Percentiles rank a stretch among this genome's conserved stretches.
Conservation (phyloP, 2,113 vertebrate species). For the Mesoclemmys tuberculata region DNA sequence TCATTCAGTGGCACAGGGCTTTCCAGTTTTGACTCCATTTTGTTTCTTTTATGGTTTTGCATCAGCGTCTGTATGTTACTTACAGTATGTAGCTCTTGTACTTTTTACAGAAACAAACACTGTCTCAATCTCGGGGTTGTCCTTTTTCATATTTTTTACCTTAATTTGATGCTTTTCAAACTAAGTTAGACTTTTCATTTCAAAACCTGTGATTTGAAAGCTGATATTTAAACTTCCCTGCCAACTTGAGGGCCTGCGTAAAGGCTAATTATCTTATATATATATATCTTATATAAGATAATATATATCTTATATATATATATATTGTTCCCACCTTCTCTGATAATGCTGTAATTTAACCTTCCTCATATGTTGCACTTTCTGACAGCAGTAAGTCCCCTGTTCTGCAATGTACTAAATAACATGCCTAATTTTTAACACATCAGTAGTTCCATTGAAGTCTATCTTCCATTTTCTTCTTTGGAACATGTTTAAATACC, state of each 20-base stretch:
- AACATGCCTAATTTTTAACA: background rate
- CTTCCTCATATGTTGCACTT: background rate
- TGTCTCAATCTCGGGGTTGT: background rate
- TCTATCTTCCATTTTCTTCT: background rate
- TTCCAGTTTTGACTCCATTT: background rate
- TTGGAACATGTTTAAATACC: background rate
- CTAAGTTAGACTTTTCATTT: background rate
- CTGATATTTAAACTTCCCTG: background rate
- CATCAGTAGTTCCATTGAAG: background rate
- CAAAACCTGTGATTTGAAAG: background rate
- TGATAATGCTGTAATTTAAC: background rate
- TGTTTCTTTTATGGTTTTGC: background rate
- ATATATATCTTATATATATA: too few relatives aligned
- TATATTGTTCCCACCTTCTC: background rate
- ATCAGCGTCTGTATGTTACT: background rate
- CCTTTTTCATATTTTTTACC: background rate
- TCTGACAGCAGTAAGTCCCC: background rate
- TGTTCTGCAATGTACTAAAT: background rate
- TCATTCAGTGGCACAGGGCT: background rate
- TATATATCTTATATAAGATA: too few relatives aligned
- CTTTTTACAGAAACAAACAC: background rate
- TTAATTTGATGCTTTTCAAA: fast-evolving
- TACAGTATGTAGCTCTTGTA: background rate
- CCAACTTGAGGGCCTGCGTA: background rate
- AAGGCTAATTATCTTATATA: background rate